Evolutionary conservation across 92 coral and sea anemone species (phyloP), one percentile per base, ranked within the genome.

Genomic region (Bergia sp.): DNA sequence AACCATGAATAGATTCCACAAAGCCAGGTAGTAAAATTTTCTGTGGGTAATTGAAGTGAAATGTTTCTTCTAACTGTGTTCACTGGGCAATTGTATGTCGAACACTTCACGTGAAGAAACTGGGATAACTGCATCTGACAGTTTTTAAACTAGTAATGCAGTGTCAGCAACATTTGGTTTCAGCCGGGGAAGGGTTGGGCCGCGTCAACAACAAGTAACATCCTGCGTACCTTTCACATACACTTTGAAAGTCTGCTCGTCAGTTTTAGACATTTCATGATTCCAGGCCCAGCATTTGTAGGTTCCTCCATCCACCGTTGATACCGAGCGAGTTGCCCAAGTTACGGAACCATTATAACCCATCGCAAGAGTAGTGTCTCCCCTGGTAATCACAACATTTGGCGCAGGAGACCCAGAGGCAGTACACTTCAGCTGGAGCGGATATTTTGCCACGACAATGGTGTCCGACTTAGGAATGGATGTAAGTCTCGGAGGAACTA

Each of bases 211-310:
- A 8, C 29, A 47, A 4, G 53, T 47, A 47, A 47, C 53, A 47
- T 4, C 53, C 53, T 47, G 4, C 10, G 20, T 57, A 57, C 65
- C 20, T 57, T 57, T 57, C 20, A 57, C 65, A 9, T 11, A 57
- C 20, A 57, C 65, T 57, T 16, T 57, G 20, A 57, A 57, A 3
- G 65, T 5, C 18, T 18, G 65, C 3, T 57, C 65, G 20, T 57
- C 65, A 11, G 16, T 12, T 57, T 57, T 23, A 37, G 77, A 29
- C 37, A 37, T 73, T 37, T 73, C 77, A 37, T 73, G 77, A 73
- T 73, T 73, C 77, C 41, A 73, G 41, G 77, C 77, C 38, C 16
- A 36, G n/a, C 77, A 73, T 37, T 73, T 73, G 77, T 73, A 73
- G 7, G 16, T 13, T 73, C 77, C 77, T 73, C n/a, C 40, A 39